A percentile compares a stretch with the other conserved stretches of the same genome.
Evolutionary conservation across 2,888 invertebrate species (phyloP).

Genomic region (Lydus trimaculatus): DNA sequence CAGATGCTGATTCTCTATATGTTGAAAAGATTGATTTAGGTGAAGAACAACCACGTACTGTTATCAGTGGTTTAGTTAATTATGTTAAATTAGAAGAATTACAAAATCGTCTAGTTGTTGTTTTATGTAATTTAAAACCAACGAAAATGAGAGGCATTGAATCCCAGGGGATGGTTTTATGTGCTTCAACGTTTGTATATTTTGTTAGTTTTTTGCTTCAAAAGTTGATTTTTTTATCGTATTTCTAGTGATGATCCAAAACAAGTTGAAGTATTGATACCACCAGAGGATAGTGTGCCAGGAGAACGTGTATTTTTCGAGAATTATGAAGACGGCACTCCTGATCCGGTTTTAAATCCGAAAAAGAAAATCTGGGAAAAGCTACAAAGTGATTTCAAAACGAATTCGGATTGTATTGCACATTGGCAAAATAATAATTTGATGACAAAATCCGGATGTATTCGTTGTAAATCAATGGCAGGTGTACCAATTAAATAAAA

Average conservation of each 20-base stretch:
- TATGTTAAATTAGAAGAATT: constrained; percentile 90
- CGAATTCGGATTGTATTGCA: constrained; percentile 74
- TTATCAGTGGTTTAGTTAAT: constrained; percentile 92
- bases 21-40: constrained; percentile 93
- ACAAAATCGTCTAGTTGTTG: constrained; percentile 87
- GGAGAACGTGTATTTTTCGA: constrained; percentile 88
- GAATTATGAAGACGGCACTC: constrained; percentile 77
- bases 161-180: constrained; percentile 93
- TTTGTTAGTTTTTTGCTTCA: constrained; percentile 15
- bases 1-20: constrained; percentile 91
- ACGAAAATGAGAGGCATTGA: constrained; percentile 94
- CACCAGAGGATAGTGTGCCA: constrained; percentile 77
- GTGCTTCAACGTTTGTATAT: constrained; percentile 76
- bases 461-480: constrained; percentile 77
- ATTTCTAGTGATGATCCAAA: constrained; percentile 74
- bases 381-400: constrained; percentile 79
- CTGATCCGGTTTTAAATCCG: constrained; percentile 89
- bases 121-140: constrained; percentile 95
- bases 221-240: constrained; percentile 23
- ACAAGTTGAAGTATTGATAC: constrained; percentile 84
- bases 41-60: constrained; percentile 72
- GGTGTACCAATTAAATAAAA: constrained; percentile 84
- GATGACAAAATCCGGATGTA: constrained; percentile 73
- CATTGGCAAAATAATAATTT: constrained; percentile 87
- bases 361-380: constrained; percentile 98